Evolutionary conservation across 2,797 vertebrate genomes (phyloP).

Genomic region (Oreochromis grahami): DNA sequence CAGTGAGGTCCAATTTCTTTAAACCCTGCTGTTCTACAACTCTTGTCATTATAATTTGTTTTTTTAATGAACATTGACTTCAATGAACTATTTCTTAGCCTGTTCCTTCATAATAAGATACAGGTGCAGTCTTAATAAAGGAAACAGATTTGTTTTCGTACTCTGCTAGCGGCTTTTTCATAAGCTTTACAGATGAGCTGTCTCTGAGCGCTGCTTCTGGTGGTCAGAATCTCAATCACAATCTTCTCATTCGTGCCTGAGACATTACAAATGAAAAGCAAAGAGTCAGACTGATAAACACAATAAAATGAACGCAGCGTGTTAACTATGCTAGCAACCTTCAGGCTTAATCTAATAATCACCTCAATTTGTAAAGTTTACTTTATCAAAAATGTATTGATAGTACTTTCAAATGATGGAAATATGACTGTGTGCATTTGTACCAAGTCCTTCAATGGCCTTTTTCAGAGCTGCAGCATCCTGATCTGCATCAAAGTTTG

Average conservation of each 20-base stretch:
- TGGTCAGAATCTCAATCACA: conserved; percentile 71
- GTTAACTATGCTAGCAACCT: rapidly evolving
- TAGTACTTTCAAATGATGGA: not conserved
- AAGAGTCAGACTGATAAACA: not conserved
- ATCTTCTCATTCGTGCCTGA: conserved; percentile 76
- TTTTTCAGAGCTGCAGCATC: conserved; percentile 74
- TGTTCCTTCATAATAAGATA: rapidly evolving
- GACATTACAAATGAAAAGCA: not conserved
- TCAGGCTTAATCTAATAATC: not conserved
- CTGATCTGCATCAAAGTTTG: conserved; percentile 63
- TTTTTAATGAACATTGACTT: not conserved
- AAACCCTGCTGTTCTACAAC: not conserved
- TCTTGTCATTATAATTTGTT: not conserved
- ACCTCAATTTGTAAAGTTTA: not conserved
- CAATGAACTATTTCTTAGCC: rapidly evolving
- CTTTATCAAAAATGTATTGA: not conserved
- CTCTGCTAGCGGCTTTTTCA: conserved; percentile 55
- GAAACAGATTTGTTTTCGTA: not conserved
- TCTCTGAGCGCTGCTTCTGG: conserved; percentile 69
- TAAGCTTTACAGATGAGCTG: conserved; percentile 75
- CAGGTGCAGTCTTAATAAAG: not conserved
- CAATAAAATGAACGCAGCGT: not conserved
- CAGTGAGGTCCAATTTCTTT: not conserved
- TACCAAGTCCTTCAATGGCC: conserved; percentile 80
- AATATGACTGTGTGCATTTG: not conserved